Evolutionary conservation across 2,113 vertebrate species (phyloP).

Genomic region (Ptilonorhynchus violaceus): DNA sequence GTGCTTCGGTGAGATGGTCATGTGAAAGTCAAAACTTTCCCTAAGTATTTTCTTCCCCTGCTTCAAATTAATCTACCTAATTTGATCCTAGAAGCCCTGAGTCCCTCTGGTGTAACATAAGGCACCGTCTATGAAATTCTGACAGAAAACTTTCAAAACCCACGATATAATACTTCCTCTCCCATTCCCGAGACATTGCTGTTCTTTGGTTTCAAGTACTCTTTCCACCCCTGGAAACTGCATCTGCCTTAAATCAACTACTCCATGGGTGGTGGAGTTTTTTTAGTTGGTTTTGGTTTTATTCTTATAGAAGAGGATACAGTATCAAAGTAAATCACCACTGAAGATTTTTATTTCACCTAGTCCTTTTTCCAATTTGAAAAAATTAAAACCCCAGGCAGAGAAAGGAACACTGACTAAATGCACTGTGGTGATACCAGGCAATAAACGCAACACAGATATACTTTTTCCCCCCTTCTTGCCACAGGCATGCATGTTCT

Average conservation of each 20-base stretch:
- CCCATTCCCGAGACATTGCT: not conserved
- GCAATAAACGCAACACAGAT: not conserved
- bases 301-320: not conserved
- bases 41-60: not conserved
- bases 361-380: not conserved
- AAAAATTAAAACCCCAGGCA: not conserved
- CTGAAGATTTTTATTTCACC: not conserved
- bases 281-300: constrained; percentile 2
- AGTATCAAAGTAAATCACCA: not conserved
- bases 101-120: not conserved
- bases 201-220: not conserved
- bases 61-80: not conserved
- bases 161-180: not conserved
- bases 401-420: not conserved
- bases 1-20: not conserved
- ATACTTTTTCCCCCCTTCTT: not conserved
- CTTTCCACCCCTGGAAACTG: not conserved
- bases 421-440: not conserved
- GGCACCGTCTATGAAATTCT: not conserved
- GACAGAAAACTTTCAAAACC: not conserved
- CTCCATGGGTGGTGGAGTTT: not conserved
- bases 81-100: not conserved
- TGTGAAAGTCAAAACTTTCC: not conserved
- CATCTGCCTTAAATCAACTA: constrained; percentile 30
- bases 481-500: not conserved